Base-by-base conservation (phyloP, 2,797 vertebrate genomes). In the Sebastes trivittatus region DNA sequence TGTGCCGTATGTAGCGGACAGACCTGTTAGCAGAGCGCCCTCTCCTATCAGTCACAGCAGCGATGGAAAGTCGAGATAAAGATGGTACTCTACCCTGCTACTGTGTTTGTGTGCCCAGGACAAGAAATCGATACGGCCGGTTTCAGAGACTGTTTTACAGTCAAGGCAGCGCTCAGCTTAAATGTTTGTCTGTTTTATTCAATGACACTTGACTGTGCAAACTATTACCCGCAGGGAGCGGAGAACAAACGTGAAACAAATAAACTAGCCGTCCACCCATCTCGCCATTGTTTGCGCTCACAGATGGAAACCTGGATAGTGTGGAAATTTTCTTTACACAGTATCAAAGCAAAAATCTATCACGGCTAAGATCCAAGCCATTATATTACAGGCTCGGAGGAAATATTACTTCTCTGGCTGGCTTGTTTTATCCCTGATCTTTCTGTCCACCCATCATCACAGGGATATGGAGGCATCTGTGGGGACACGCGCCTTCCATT, bases 111-210 rank as follows among this genome's bases (percentile, higher is more conserved):
- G 90, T 90, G 87, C 84, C 87, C 75, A 3, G 73, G 95, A 96
- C 94, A 95, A 95, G 92, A 95, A 96, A 96, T 96, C 95, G 73
- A 96, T 96, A 90, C 72, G 25, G 68, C 80, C 73, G 90, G 90
- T 93, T 95, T 94, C 92, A 87, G 83, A 91, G 89, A 93, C 93
- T 95, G 90, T 95, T 96, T 96, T 94, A 94, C 94, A 96, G 94
- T 96, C 95, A 89, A 84, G 87, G 86, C 94, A 87, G 89, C 90
- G 79, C 91, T 92, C 84, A 52, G 90, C 91, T 92, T 95, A 95
- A 95, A 95, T 95, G 95, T 96, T 95, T 94, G 94, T 95, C 94
- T 94, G 91, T 95, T 96, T 95, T 95, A 95, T 95, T 95, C 95
- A 95, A 93, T 95, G 95, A 93, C 94, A 95, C 91, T 94, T 95